phyloP scores from a whole-genome alignment of 2,888 invertebrate genomes.

The Cryptus armator region DNA sequence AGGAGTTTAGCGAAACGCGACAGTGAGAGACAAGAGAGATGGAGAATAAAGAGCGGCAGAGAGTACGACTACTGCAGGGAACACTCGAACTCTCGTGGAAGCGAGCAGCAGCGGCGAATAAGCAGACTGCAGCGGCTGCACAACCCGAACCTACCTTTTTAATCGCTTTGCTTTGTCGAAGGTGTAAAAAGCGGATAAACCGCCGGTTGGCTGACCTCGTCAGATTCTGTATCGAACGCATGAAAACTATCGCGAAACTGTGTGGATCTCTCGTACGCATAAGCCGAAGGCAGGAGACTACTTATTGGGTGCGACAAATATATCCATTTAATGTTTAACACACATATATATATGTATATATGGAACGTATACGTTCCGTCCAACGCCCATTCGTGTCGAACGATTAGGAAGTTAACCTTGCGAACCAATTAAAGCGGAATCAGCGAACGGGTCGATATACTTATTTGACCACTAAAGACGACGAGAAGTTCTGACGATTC shows the following conservation, averaged over 20 bases:
- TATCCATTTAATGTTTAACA: not conserved
- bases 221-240: conserved; percentile 54
- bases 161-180: conserved; percentile 59
- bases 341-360: not conserved
- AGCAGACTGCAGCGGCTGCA: not conserved
- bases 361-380: conserved; percentile 8
- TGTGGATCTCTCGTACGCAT: conserved; percentile 9
- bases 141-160: conserved; percentile 65
- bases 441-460: conserved; percentile 49
- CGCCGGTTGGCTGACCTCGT: conserved; percentile 60
- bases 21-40: conserved; percentile 13
- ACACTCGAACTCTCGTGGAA: not conserved
- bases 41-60: conserved; percentile 7
- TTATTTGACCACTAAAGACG: conserved; percentile 21
- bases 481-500: not conserved
- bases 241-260: conserved; percentile 41
- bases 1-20: conserved; percentile 28
- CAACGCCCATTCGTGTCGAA: conserved; percentile 21
- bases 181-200: conserved; percentile 61
- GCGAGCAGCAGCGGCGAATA: not conserved
- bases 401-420: conserved; percentile 61
- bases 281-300: not conserved
- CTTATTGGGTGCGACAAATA: not conserved
- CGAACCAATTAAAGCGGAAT: conserved; percentile 52
- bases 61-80: not conserved